Evolutionary conservation across 2,888 invertebrate species (phyloP), one percentile per base, ranked within the genome.

Genomic region (Ichneumoninae sp.): DNA sequence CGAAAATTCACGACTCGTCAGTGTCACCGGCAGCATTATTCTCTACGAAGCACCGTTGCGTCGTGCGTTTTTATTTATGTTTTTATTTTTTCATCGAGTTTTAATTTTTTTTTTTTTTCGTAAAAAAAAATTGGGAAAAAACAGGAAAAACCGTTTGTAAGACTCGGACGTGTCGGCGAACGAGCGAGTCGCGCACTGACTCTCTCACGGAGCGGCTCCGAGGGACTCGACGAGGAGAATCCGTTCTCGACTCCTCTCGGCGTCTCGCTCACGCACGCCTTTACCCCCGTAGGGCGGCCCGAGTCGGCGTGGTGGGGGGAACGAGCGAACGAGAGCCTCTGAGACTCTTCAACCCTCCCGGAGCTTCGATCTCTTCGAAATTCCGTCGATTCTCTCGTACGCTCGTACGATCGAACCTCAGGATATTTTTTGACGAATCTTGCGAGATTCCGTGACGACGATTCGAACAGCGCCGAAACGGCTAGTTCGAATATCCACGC

Each of bases 131-230:
- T n/a, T n/a, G n/a, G n/a, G n/a, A 16, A 19, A 52, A 52, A 52
- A 52, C 52, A 40, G 57, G 19, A 63, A 63, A 63, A 30, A 26
- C 63, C 63, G 63, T 63, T 26, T 33, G 63, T 52, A 50, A 26
- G 75, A 75, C 40, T 44, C 69, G 69, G 69, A 75, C 79, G 68
- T 79, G 80, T 69, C 69, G 69, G 52, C 68, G n/a, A 88, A 90
- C 90, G 90, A 89, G 63, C 89, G 88, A 88, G 88, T 87, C 90
- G 88, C 90, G 89, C 88, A 90, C 90, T 90, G 90, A 89, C 89
- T 88, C 85, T 86, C 65, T 75, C 74, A 36, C 74, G 74, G 65
- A 75, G 63, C 63, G 63, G 63, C 63, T 63, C 63, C 63, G 63
- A 63, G 30, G 63, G 63, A 63, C 63, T 63, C 63, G 63, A 63